These are phyloP conservation scores for Megaustenia siamemsis DNA, from an alignment of 2,888 invertebrate genomes.

Conservation along the genomic window DNA sequence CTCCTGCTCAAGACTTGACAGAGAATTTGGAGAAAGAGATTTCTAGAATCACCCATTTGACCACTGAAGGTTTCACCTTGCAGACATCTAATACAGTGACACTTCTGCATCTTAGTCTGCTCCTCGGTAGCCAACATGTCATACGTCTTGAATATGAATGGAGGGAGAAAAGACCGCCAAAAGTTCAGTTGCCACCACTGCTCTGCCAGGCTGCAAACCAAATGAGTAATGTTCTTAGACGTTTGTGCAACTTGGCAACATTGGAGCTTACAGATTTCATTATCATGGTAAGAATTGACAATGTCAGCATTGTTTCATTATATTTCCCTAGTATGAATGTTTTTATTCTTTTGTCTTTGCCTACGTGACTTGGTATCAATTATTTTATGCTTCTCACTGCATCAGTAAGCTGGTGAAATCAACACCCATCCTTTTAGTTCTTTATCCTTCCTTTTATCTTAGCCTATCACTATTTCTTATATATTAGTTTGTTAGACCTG, in stretches of 20 bases:
- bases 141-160: conserved; percentile 81
- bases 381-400: too few relatives aligned
- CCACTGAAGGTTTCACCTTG: conserved; percentile 87
- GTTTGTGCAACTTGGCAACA: conserved; percentile 75
- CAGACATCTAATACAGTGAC: conserved; percentile 89
- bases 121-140: conserved; percentile 82
- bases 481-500: too few relatives aligned
- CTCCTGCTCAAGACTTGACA: conserved; percentile 31
- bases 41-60: conserved; percentile 59
- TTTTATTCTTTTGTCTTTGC: too few relatives aligned
- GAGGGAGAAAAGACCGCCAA: conserved; percentile 62
- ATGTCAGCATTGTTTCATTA: too few relatives aligned
- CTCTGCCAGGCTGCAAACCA: conserved; percentile 60
- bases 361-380: too few relatives aligned
- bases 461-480: too few relatives aligned
- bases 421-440: too few relatives aligned
- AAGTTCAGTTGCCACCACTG: conserved; percentile 40
- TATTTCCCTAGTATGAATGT: too few relatives aligned
- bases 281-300: neutral
- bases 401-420: too few relatives aligned
- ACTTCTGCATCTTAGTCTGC: conserved; percentile 93
- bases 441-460: too few relatives aligned
- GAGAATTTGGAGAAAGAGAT: conserved; percentile 54
- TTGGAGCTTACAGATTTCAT: conserved; percentile 73
- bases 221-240: conserved; percentile 73